Percentiles rank a stretch among this genome's conserved stretches.
Conservation (phyloP, 2,888 invertebrate genomes). For the Monochamus alternatus region DNA sequence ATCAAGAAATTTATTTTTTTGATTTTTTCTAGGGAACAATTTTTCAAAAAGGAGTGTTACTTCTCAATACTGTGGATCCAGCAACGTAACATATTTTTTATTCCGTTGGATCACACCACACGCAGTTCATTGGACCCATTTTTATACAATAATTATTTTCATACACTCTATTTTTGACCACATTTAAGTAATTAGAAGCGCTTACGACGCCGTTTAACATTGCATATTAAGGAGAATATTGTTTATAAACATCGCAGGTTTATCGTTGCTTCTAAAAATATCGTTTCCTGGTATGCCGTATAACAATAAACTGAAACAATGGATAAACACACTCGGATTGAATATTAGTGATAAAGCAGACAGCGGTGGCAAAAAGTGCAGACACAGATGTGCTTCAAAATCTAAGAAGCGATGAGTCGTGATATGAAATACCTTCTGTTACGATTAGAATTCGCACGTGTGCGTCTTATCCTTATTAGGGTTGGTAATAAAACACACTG, state of each 20-base stretch:
- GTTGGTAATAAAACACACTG: not conserved
- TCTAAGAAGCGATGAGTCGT: slow-evolving; percentile 19
- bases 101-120: too few relatives aligned
- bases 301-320: slow-evolving; percentile 27
- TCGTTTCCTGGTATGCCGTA: slow-evolving; percentile 19
- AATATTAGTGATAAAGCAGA: slow-evolving; percentile 4
- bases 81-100: too few relatives aligned
- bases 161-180: too few relatives aligned
- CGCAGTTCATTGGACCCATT: too few relatives aligned
- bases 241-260: slow-evolving; percentile 8
- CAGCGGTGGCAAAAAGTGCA: slow-evolving; percentile 12
- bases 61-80: too few relatives aligned
- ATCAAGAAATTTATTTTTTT: too few relatives aligned
- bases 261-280: slow-evolving; percentile 20
- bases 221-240: slow-evolving; percentile 11
- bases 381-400: slow-evolving; percentile 19
- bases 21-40: too few relatives aligned
- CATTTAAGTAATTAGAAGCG: not conserved
- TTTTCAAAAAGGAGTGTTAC: too few relatives aligned
- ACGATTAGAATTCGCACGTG: not conserved
- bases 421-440: slow-evolving; percentile 15
- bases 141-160: too few relatives aligned
- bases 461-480: not conserved
- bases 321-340: slow-evolving; percentile 12
- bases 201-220: not conserved